Evolutionary conservation across 2,888 invertebrate species (phyloP).

Genomic region (Lasioglossum malachurum): DNA sequence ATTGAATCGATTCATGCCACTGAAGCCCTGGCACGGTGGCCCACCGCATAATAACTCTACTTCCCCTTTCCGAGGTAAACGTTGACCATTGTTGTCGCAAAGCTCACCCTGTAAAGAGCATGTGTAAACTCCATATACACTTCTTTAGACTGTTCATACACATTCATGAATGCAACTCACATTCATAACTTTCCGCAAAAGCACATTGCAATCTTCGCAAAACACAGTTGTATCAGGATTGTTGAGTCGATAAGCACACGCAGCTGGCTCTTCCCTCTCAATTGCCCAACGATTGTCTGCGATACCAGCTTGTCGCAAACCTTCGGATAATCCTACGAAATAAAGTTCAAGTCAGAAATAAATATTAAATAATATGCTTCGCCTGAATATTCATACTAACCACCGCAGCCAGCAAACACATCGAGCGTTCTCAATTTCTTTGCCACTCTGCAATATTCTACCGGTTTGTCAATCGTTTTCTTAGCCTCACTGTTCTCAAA

Average conservation of each 20-base stretch:
- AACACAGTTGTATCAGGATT: slow-evolving; percentile 91
- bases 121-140: not conserved
- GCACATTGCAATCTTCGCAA: slow-evolving; percentile 92
- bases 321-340: slow-evolving; percentile 89
- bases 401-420: slow-evolving; percentile 95
- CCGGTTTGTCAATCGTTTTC: slow-evolving; percentile 67
- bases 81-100: slow-evolving; percentile 86
- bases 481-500: slow-evolving; percentile 59
- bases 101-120: slow-evolving; percentile 84
- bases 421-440: slow-evolving; percentile 89
- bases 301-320: slow-evolving; percentile 89
- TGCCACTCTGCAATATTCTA: slow-evolving; percentile 83
- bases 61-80: slow-evolving; percentile 91
- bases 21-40: slow-evolving; percentile 95
- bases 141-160: not conserved
- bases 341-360: not conserved
- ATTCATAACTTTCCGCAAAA: slow-evolving; percentile 89
- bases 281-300: slow-evolving; percentile 92
- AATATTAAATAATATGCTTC: not conserved
- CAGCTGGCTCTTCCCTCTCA: slow-evolving; percentile 91
- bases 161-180: slow-evolving; percentile 78
- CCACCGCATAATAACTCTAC: slow-evolving; percentile 94
- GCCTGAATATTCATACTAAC: slow-evolving; percentile 76
- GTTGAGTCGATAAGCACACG: slow-evolving; percentile 92
- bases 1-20: slow-evolving; percentile 95